phyloP scores from a whole-genome alignment of 2,797 vertebrate genomes.

The Acanthurus leucopareius region DNA sequence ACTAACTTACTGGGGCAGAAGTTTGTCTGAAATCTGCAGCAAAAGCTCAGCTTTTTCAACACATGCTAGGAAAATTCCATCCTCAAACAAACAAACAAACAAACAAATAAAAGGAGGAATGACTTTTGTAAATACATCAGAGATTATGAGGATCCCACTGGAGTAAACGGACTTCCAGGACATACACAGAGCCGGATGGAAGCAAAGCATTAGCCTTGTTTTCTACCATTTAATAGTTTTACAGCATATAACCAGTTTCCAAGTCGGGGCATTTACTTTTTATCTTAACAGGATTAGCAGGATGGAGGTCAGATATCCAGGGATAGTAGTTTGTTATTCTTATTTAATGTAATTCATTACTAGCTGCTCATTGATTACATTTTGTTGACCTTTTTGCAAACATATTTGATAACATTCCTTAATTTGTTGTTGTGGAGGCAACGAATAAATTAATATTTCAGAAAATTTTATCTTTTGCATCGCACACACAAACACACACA shows the following conservation, averaged over 20 bases:
- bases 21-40: too few species aligned
- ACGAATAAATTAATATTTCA: slow-evolving; percentile 43
- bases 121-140: too few species aligned
- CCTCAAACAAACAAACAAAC: too few species aligned
- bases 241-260: not conserved
- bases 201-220: too few species aligned
- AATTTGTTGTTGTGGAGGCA: slow-evolving; percentile 9
- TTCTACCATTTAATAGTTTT: too few species aligned
- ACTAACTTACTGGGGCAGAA: too few species aligned
- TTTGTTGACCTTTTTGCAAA: not conserved
- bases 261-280: not conserved
- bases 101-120: too few species aligned
- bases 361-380: not conserved
- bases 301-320: not conserved
- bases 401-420: not conserved
- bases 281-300: not conserved
- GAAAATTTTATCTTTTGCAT: slow-evolving; percentile 22
- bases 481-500: not conserved
- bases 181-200: too few species aligned
- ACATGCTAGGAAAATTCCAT: too few species aligned
- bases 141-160: too few species aligned
- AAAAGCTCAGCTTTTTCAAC: too few species aligned
- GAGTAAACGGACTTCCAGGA: too few species aligned
- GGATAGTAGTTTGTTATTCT: not conserved
- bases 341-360: not conserved